A percentile compares a stretch with the other conserved stretches of the same genome.
These are phyloP conservation scores for Chymomyza fuscimana DNA, from an alignment of 2,888 invertebrate species.

Conservation along the genomic window DNA sequence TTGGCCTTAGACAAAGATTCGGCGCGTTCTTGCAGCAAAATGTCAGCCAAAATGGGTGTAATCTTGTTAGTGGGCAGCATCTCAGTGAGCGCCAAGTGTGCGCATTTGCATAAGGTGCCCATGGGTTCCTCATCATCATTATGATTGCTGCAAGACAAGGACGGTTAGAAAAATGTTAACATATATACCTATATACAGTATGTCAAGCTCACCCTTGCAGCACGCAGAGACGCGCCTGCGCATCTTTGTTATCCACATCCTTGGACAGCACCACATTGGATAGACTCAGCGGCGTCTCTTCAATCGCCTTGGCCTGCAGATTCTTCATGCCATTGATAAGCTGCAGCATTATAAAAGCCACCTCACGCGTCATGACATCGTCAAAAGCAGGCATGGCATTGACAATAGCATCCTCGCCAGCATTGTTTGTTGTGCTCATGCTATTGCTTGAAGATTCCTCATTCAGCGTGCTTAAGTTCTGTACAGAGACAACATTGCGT, in stretches of 20 bases:
- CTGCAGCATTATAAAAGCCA: constrained; percentile 89
- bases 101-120: constrained; percentile 89
- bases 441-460: constrained; percentile 65
- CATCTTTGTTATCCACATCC: constrained; percentile 83
- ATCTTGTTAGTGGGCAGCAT: constrained; percentile 86
- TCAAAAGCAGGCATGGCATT: constrained; percentile 78
- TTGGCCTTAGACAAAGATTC: constrained; percentile 84
- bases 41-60: constrained; percentile 84
- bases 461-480: constrained; percentile 77
- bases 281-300: constrained; percentile 86
- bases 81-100: constrained; percentile 85
- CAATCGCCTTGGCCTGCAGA: constrained; percentile 90
- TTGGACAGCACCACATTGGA: constrained; percentile 87
- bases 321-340: constrained; percentile 90
- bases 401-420: constrained; percentile 39
- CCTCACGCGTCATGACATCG: constrained; percentile 83
- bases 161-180: background rate
- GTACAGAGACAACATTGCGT: constrained; percentile 81
- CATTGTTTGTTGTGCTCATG: constrained; percentile 17
- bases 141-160: constrained; percentile 81
- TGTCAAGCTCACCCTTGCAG: constrained; percentile 85
- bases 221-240: constrained; percentile 85
- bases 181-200: background rate
- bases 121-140: constrained; percentile 85
- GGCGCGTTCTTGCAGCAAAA: constrained; percentile 82